phyloP scores from a whole-genome alignment of 2,888 invertebrate species.

The Habroteleia sp. region DNA sequence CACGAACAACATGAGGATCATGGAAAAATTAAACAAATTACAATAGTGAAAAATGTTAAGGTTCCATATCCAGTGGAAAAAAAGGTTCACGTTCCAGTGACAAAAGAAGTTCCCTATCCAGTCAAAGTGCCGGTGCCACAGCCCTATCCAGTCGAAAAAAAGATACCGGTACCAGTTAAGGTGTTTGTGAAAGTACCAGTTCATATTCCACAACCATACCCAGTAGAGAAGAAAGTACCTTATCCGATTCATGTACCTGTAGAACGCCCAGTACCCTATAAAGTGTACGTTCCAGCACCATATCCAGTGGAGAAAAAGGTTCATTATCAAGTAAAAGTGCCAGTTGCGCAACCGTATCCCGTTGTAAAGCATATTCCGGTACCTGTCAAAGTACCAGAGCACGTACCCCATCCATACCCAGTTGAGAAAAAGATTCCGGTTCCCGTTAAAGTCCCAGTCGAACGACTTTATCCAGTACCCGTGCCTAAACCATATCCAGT shows the following conservation, averaged over 20 bases:
- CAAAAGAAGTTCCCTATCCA: conserved; percentile 84
- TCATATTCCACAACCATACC: conserved; percentile 79
- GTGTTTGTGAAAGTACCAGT: conserved; percentile 81
- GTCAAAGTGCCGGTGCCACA: conserved; percentile 82
- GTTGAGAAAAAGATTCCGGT: conserved; percentile 88
- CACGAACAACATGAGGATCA: no score
- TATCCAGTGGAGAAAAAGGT: conserved; percentile 84
- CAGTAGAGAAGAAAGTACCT: conserved; percentile 79
- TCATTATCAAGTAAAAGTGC: conserved; percentile 86
- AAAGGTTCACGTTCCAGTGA: conserved; percentile 86
- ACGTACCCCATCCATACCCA: conserved; percentile 84
- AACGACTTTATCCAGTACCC: conserved; percentile 86
- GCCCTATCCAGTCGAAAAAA: conserved; percentile 83
- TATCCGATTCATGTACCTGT: conserved; percentile 79
- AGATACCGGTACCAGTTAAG: conserved; percentile 78
- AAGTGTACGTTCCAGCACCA: conserved; percentile 79
- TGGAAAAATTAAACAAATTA: conserved; percentile 77
- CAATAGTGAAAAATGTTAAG: conserved; percentile 79
- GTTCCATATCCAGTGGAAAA: conserved; percentile 87
- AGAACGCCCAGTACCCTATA: conserved; percentile 79
- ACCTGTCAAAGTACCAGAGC: conserved; percentile 85
- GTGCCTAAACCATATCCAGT: conserved; percentile 81
- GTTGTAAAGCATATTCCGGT: conserved; percentile 88
- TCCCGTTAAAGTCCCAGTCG: conserved; percentile 88
- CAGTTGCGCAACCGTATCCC: conserved; percentile 85